Percentiles rank a stretch among this genome's conserved stretches.
phyloP scores from a whole-genome alignment of 2,888 invertebrate species.

The Scaptomyza parva region DNA sequence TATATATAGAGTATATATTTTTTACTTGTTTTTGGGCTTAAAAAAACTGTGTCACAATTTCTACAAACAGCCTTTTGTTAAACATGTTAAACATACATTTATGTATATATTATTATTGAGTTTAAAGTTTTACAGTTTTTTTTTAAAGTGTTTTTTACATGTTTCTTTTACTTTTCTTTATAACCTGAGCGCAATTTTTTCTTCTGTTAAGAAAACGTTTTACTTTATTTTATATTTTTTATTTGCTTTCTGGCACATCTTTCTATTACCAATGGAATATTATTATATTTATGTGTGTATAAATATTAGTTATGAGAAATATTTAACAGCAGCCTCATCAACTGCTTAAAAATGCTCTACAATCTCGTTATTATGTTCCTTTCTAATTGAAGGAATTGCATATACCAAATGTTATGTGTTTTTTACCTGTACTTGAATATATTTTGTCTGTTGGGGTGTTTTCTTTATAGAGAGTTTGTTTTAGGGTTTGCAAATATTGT shows the following conservation, averaged over 20 bases:
- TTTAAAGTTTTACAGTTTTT: constrained; percentile 38
- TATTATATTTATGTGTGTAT: not conserved
- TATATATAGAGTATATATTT: too few relatives aligned
- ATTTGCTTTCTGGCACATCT: constrained; percentile 37
- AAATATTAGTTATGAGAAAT: constrained; percentile 19
- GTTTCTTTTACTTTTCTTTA: constrained; percentile 43
- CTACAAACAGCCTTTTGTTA: constrained; percentile 84
- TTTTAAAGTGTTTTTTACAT: constrained; percentile 35
- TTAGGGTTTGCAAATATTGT: constrained; percentile 63
- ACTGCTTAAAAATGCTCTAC: constrained; percentile 34
- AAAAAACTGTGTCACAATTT: constrained; percentile 80
- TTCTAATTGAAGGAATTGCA: constrained; percentile 3
- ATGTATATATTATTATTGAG: constrained; percentile 30
- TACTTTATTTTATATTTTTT: constrained; percentile 16
- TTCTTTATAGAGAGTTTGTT: constrained; percentile 13
- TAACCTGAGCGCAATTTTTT: constrained; percentile 82
- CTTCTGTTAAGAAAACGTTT: constrained; percentile 52
- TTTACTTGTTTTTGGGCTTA: constrained; percentile 21
- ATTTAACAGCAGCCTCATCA: constrained; percentile 27
- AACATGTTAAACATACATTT: constrained; percentile 76
- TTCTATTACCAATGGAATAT: constrained; percentile 20
- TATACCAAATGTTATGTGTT: constrained; percentile 16
- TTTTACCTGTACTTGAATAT: constrained; percentile 49
- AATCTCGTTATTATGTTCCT: constrained; percentile 5
- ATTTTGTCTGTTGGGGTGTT: constrained; percentile 16